These are phyloP conservation scores for Quadroppia sp. DNA, from an alignment of 2,888 invertebrate genomes.

Conservation along the genomic window DNA sequence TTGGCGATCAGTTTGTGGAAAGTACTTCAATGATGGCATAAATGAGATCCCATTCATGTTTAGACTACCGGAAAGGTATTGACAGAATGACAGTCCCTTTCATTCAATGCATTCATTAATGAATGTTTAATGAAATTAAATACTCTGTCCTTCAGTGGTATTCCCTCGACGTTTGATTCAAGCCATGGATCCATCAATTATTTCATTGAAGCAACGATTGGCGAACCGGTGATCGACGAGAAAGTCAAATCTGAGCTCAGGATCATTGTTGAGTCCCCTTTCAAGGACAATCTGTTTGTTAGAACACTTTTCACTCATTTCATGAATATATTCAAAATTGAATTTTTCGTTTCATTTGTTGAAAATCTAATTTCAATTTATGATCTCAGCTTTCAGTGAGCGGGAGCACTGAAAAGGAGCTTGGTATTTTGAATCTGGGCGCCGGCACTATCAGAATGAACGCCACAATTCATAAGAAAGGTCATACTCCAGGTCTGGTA, in stretches of 20 bases:
- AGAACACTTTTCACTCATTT: neutral
- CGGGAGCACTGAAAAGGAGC: constrained; percentile 39
- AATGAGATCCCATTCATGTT: constrained; percentile 41
- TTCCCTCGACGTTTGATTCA: constrained; percentile 37
- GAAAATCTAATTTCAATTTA: no score
- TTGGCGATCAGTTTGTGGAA: neutral
- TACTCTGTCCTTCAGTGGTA: constrained; percentile 4
- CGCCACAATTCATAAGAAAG: constrained; percentile 20
- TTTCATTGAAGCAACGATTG: constrained; percentile 21
- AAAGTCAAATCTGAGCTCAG: neutral
- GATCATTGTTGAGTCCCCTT: constrained; percentile 35
- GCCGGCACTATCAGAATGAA: constrained; percentile 24
- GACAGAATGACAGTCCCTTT: neutral
- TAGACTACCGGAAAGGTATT: constrained; percentile 36
- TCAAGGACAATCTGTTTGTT: constrained; percentile 28
- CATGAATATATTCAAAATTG: no score
- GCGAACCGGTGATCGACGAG: constrained; percentile 16
- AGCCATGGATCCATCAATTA: constrained; percentile 37
- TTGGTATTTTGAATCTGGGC: constrained; percentile 29
- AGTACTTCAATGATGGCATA: constrained; percentile 13
- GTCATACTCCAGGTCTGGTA: constrained; percentile 24
- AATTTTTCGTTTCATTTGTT: no score
- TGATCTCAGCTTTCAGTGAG: constrained; percentile 34
- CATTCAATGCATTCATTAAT: neutral
- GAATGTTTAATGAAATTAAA: neutral